phyloP scores from a whole-genome alignment of 1,140 invertebrate species.

The Cecropterus lyciades region DNA sequence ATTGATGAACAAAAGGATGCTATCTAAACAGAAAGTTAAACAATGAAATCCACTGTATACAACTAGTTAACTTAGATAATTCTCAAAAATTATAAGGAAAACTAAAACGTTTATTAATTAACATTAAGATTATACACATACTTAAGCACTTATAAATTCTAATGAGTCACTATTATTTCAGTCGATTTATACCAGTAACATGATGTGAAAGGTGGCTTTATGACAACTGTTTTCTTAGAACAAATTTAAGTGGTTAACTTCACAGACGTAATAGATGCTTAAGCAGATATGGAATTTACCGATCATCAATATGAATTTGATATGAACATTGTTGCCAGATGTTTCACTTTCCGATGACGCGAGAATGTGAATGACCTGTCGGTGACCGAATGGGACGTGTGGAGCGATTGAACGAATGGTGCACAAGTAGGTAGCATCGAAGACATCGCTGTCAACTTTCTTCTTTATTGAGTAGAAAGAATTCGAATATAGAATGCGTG shows the following conservation, averaged over 20 bases:
- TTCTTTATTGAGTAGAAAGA: constrained; percentile 46
- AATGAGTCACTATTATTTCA: neutral
- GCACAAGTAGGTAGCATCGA: constrained; percentile 36
- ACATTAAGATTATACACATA: too few relatives aligned
- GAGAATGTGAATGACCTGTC: constrained; percentile 60
- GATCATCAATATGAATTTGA: constrained; percentile 21
- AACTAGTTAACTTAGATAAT: too few relatives aligned
- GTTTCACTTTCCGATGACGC: constrained; percentile 56
- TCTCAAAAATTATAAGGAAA: too few relatives aligned
- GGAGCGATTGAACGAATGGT: constrained; percentile 37
- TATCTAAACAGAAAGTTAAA: too few relatives aligned
- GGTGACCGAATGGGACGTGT: constrained; percentile 48
- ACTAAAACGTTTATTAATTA: too few relatives aligned
- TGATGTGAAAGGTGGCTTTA: neutral
- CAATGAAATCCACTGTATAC: too few relatives aligned
- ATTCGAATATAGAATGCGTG: constrained; percentile 24
- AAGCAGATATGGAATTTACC: neutral
- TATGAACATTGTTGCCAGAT: constrained; percentile 37
- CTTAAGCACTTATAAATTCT: neutral
- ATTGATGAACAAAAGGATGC: too few relatives aligned
- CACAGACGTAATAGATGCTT: neutral
- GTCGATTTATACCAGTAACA: neutral
- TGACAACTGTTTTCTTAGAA: neutral
- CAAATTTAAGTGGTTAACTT: neutral
- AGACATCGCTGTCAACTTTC: constrained; percentile 48